A percentile compares a stretch with the other conserved stretches of the same genome.
These are phyloP conservation scores for Lates japonicus DNA, from an alignment of 2,797 vertebrate genomes.

Conservation along the genomic window DNA sequence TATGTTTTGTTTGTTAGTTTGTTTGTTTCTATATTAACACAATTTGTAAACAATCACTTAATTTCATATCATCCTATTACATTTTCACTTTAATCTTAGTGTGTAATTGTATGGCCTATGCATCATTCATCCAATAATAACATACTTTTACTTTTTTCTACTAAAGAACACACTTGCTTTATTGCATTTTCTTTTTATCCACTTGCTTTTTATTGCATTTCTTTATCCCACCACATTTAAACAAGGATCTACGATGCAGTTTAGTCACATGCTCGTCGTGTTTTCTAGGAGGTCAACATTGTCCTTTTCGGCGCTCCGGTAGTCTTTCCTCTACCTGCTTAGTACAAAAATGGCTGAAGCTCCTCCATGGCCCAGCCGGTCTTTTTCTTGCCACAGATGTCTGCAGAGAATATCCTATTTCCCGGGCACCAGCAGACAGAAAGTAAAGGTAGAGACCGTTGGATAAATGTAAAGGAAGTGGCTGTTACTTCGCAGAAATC, in stretches of 20 bases:
- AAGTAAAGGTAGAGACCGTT: background rate
- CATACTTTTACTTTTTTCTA: background rate
- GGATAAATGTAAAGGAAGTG: background rate
- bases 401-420: constrained; percentile 93
- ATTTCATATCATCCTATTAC: background rate
- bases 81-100: background rate
- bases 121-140: background rate
- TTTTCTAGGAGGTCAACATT: constrained; percentile 56
- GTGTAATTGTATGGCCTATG: background rate
- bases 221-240: too few relatives aligned
- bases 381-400: constrained; percentile 98
- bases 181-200: background rate
- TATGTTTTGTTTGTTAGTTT: background rate
- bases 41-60: background rate
- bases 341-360: constrained; percentile 95
- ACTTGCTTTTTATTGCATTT: too few relatives aligned
- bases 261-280: constrained; percentile 24
- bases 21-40: background rate
- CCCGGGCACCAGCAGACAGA: constrained; percentile 83
- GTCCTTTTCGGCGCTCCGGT: constrained; percentile 76
- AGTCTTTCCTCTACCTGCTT: constrained; percentile 57
- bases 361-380: constrained; percentile 92
- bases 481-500: background rate
- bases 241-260: background rate
- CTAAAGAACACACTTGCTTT: too few relatives aligned